Percentiles rank a stretch among this genome's conserved stretches.
phyloP scores from a whole-genome alignment of 2,797 vertebrate genomes.

The Cirrhinus molitorella region DNA sequence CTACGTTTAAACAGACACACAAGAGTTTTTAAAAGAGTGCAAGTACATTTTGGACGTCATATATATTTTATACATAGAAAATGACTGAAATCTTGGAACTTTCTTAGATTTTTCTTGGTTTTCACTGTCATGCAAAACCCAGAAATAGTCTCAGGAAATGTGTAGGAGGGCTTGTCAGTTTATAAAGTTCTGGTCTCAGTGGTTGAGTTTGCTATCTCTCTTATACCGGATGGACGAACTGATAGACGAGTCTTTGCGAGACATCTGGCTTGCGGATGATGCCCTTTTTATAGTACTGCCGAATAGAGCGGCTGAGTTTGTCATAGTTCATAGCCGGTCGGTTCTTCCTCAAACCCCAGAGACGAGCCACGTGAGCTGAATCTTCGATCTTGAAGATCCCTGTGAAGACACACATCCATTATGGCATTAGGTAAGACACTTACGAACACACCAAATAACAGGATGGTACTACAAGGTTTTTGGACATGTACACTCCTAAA shows the following conservation, averaged over 20 bases:
- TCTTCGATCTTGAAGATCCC: constrained; percentile 99
- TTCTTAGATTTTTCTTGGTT: neutral
- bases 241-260: constrained; percentile 98
- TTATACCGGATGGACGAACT: constrained; percentile 96
- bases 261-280: constrained; percentile 97
- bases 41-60: constrained; percentile 13
- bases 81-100: neutral
- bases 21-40: constrained; percentile 20
- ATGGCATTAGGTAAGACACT: neutral
- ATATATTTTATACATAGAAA: constrained; percentile 4
- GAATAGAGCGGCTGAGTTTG: constrained; percentile 98
- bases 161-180: constrained; percentile 68
- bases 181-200: constrained; percentile 53
- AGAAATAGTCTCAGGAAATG: constrained; percentile 51
- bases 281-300: constrained; percentile 99
- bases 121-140: constrained; percentile 29
- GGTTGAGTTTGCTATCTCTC: neutral
- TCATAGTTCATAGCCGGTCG: constrained; percentile 99
- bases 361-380: constrained; percentile 94
- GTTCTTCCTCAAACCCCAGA: constrained; percentile 98
- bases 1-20: constrained; percentile 1
- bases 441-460: neutral
- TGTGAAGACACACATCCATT: constrained; percentile 60
- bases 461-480: neutral
- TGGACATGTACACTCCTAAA: neutral